Evolutionary conservation across 1,140 invertebrate genomes (phyloP), one percentile per base, ranked within the genome.

Genomic region (Condylostylus longicornis): DNA sequence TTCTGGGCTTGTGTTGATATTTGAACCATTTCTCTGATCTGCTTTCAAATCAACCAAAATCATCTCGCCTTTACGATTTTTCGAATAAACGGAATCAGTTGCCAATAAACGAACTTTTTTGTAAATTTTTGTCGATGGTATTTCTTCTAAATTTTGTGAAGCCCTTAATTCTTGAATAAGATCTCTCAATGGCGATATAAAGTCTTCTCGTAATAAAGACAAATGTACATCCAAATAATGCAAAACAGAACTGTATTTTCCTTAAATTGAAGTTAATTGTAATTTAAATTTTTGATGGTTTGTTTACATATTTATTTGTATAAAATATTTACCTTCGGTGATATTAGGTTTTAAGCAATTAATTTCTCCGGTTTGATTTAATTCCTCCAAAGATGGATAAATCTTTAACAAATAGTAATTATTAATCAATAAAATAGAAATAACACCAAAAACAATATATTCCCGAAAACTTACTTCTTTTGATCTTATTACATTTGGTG

Each of bases 201-300:
- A 79, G 57, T 88, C 83, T 62, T 87, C 81, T 9, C 78, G 54
- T 15, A 88, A 54, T 3, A 86, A 58, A 9, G 78, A 59, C 49
- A 81, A 83, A 45, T 88, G 83, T 1, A 77, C 66, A 47, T 84
- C 79, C 9, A 89, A 54, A 50, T 89, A 89, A 44, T 83, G 71
- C 18, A 79, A 65, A 0, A 72, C 61, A 50, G 68, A 58, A 5
- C 58, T 44, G 53, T 80, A 85, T 1, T 57, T 47, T 3, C 76
- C 78, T 20, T 6, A 13, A 30, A 30, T 12, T 30, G 28, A 13
- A 13, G 6, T 6, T 5, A 30, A 30, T 9, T 30, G 8, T 30
- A 6, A 8, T 30, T 7, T 9, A 30, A 9, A 7, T 30, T 15
- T 30, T 14, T 15, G 29, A 12, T 13, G 13, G 22, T 7, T 7